Conservation (phyloP, 2,888 invertebrate genomes). For the Bruchidius siliquastri region DNA sequence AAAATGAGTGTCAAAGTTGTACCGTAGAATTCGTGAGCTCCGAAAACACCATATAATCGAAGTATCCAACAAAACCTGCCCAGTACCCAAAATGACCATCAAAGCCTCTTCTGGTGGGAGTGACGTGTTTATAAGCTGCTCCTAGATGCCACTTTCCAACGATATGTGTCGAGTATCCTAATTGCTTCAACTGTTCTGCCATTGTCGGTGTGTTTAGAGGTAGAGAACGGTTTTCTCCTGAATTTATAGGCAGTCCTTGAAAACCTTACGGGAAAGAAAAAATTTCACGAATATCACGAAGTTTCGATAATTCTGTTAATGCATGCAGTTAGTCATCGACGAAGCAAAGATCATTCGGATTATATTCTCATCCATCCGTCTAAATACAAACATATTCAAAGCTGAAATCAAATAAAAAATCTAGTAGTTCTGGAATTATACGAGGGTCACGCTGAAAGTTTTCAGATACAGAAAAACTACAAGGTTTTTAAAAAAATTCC, state of each 20-base stretch:
- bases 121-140: slow-evolving; percentile 60
- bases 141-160: slow-evolving; percentile 88
- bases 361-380: no score
- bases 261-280: slow-evolving; percentile 32
- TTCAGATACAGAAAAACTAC: no score
- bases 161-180: slow-evolving; percentile 69
- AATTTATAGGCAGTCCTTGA: slow-evolving; percentile 63
- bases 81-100: slow-evolving; percentile 80
- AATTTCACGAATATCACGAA: no score
- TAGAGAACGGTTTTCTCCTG: slow-evolving; percentile 67
- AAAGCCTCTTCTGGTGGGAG: slow-evolving; percentile 71
- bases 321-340: no score
- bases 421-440: no score
- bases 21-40: slow-evolving; percentile 10
- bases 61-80: slow-evolving; percentile 77
- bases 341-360: no score
- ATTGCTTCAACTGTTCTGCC: slow-evolving; percentile 57
- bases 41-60: slow-evolving; percentile 41
- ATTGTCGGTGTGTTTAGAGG: slow-evolving; percentile 52
- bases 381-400: no score
- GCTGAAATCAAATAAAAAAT: no score
- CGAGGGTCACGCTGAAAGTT: no score
- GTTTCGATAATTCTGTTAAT: not conserved
- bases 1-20: not conserved
- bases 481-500: no score